These are phyloP conservation scores for Carposina sasakii DNA, from an alignment of 1,140 invertebrate genomes.

Conservation along the genomic window DNA sequence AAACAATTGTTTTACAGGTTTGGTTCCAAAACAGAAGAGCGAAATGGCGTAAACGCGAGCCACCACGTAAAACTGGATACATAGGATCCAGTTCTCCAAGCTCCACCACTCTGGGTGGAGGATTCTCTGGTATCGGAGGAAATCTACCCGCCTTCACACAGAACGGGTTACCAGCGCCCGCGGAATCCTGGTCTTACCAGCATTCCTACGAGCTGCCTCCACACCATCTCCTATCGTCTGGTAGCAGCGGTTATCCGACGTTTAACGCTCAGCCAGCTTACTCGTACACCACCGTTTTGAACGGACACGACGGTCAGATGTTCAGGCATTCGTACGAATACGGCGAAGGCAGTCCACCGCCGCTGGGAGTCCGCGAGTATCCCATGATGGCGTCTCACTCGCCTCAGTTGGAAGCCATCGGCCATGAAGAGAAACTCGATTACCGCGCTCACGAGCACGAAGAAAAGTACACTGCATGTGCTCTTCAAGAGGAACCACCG, in stretches of 20 bases:
- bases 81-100: constrained; percentile 78
- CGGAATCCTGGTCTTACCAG: constrained; percentile 85
- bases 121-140: constrained; percentile 77
- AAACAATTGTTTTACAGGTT: constrained; percentile 48
- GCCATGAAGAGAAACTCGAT: constrained; percentile 70
- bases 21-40: constrained; percentile 92
- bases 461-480: constrained; percentile 71
- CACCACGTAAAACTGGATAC: constrained; percentile 93
- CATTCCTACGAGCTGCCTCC: constrained; percentile 83
- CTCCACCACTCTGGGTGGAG: constrained; percentile 73
- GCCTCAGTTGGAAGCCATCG: constrained; percentile 72
- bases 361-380: constrained; percentile 75
- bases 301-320: constrained; percentile 78
- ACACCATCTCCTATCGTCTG: constrained; percentile 80
- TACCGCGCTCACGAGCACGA: constrained; percentile 69
- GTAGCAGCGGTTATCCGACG: constrained; percentile 76
- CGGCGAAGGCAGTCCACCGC: constrained; percentile 75
- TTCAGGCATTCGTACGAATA: constrained; percentile 76
- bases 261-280: constrained; percentile 73
- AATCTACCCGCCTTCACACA: constrained; percentile 79
- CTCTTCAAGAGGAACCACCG: constrained; percentile 75
- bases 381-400: constrained; percentile 79
- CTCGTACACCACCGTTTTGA: constrained; percentile 79
- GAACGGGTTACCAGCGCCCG: constrained; percentile 76
- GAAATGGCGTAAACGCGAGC: constrained; percentile 98